Conservation (phyloP, 2,888 invertebrate genomes). For the Rhagonycha lutea region DNA sequence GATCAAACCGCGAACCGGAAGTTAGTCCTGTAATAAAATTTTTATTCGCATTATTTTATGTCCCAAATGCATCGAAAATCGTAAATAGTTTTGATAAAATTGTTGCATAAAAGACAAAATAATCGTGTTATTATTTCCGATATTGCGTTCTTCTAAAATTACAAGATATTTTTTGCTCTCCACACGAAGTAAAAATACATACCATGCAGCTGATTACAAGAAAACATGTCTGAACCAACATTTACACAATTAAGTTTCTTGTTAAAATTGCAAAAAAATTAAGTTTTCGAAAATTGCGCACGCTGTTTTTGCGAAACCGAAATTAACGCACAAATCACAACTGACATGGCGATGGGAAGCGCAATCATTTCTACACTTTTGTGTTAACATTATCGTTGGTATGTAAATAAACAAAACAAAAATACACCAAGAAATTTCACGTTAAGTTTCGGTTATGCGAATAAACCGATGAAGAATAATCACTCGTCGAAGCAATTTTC, state of each 20-base stretch:
- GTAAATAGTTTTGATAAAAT: neutral
- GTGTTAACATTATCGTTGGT: constrained; percentile 22
- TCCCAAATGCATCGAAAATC: neutral
- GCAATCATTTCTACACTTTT: constrained; percentile 6
- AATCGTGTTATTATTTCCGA: neutral
- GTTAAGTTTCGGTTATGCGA: neutral
- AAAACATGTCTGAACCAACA: neutral
- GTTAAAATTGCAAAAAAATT: neutral
- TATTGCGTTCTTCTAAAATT: neutral
- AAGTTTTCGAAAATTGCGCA: neutral
- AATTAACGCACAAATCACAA: neutral
- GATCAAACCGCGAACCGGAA: neutral
- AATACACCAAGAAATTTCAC: constrained; percentile 23
- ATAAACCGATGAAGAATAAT: neutral
- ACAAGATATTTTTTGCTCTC: neutral
- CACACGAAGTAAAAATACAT: neutral
- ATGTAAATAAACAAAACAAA: constrained; percentile 34
- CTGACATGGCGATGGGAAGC: neutral
- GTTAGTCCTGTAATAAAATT: neutral
- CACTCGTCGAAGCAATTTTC: neutral
- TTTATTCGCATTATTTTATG: neutral
- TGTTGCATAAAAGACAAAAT: neutral
- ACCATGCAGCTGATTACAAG: neutral
- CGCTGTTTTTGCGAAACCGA: neutral
- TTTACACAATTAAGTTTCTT: neutral